Evolutionary conservation across 2,888 invertebrate genomes (phyloP).

Genomic region (Philonicus albiceps): DNA sequence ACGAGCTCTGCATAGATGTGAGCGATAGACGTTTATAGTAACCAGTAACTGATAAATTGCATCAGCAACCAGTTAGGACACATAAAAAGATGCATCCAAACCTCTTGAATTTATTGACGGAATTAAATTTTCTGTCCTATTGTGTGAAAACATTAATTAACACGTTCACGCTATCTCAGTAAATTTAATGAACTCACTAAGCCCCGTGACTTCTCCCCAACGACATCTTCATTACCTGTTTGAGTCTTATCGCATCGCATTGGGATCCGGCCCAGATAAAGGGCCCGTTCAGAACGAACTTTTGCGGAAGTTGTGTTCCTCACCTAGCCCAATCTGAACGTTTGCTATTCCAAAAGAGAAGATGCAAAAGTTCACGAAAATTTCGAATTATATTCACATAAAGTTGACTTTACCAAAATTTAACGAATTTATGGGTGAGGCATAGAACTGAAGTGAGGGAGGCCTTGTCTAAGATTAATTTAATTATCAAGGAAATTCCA

Average conservation of each 20-base stretch:
- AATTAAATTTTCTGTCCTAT: neutral
- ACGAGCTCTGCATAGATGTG: neutral
- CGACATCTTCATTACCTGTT: neutral
- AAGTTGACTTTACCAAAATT: neutral
- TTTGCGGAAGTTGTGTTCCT: neutral
- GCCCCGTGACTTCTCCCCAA: neutral
- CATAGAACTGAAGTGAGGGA: neutral
- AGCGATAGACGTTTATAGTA: neutral
- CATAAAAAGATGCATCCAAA: neutral
- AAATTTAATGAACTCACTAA: neutral
- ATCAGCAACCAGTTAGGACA: neutral
- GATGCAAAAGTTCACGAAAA: neutral
- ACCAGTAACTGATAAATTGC: neutral
- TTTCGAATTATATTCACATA: neutral
- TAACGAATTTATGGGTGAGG: neutral
- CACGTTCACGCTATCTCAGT: neutral
- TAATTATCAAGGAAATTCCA: neutral
- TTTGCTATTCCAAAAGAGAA: neutral
- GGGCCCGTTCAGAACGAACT: neutral
- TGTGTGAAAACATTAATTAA: neutral
- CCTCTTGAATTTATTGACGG: neutral
- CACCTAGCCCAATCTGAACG: neutral
- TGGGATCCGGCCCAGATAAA: neutral
- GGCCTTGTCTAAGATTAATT: neutral
- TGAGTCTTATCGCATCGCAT: neutral